phyloP scores from a whole-genome alignment of 2,113 vertebrate genomes.

The Serinus canaria region DNA sequence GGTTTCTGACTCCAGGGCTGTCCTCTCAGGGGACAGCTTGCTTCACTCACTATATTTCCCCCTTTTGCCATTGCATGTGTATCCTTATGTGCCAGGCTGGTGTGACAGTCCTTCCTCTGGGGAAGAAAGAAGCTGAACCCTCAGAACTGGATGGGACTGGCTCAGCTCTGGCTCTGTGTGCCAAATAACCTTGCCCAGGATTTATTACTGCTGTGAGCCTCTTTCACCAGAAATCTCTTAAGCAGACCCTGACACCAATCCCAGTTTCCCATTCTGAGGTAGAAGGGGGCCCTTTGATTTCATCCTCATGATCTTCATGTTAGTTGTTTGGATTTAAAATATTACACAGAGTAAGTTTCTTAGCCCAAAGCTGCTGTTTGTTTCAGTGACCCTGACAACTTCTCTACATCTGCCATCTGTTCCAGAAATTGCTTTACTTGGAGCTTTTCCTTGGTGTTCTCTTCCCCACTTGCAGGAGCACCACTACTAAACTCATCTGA shows the following conservation, averaged over 20 bases:
- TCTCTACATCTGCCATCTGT: neutral
- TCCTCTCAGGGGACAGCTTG: neutral
- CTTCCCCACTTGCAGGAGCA: neutral
- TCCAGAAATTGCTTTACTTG: neutral
- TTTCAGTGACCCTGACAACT: neutral
- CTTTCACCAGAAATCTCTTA: neutral
- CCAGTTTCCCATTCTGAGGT: neutral
- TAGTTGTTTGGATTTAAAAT: neutral
- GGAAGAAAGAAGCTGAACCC: neutral
- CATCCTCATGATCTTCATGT: neutral
- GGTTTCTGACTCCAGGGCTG: neutral
- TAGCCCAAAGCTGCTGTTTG: neutral
- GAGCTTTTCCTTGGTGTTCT: neutral
- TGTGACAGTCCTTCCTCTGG: neutral
- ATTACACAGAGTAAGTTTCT: neutral
- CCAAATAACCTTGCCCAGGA: neutral
- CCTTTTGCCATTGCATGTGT: neutral
- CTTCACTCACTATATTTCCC: neutral
- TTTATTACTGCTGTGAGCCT: neutral
- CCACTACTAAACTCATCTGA: neutral
- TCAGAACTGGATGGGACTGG: neutral
- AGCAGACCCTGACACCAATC: neutral
- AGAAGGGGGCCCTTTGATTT: neutral
- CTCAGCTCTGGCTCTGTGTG: neutral
- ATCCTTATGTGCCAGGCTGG: rapidly evolving